phyloP scores from a whole-genome alignment of 2,113 vertebrate species.

The Stegastes partitus region DNA sequence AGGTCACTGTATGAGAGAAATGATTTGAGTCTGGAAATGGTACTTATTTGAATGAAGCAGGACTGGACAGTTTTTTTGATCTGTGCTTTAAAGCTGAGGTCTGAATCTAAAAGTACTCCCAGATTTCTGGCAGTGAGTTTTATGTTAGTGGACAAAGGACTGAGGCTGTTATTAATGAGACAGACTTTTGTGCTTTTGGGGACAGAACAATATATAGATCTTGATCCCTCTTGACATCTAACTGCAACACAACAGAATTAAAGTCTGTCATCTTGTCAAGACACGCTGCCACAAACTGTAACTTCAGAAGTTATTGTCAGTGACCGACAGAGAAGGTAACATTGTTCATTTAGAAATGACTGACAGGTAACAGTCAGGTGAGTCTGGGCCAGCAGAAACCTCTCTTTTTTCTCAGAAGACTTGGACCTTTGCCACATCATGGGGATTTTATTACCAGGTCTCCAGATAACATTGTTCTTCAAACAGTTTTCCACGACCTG shows the following conservation, averaged over 20 bases:
- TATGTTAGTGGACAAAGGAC: too few species aligned
- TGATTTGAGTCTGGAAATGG: too few species aligned
- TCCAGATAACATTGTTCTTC: constrained; percentile 73
- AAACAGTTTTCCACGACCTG: constrained; percentile 61
- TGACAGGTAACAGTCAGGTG: constrained; percentile 32
- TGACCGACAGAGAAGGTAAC: not conserved
- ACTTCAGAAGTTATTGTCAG: not conserved
- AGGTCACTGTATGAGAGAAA: too few species aligned
- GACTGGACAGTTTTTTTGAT: too few species aligned
- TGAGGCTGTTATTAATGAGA: not conserved
- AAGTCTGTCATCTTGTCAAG: not conserved
- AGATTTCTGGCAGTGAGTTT: too few species aligned
- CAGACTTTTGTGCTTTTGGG: too few species aligned
- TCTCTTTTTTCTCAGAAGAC: constrained; percentile 22
- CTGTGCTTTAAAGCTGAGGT: too few species aligned
- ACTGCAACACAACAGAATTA: not conserved
- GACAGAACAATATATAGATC: not conserved
- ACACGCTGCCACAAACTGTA: not conserved
- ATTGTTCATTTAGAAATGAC: not conserved
- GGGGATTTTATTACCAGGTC: constrained; percentile 46
- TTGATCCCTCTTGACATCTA: constrained; percentile 11
- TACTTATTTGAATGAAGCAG: too few species aligned
- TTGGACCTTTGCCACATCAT: constrained; percentile 47
- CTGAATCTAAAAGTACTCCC: too few species aligned
- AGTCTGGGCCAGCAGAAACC: constrained; percentile 24